Evolutionary conservation across 2,888 invertebrate species (phyloP), one percentile per base, ranked within the genome.

Genomic region (Opisthograptis luteolata): DNA sequence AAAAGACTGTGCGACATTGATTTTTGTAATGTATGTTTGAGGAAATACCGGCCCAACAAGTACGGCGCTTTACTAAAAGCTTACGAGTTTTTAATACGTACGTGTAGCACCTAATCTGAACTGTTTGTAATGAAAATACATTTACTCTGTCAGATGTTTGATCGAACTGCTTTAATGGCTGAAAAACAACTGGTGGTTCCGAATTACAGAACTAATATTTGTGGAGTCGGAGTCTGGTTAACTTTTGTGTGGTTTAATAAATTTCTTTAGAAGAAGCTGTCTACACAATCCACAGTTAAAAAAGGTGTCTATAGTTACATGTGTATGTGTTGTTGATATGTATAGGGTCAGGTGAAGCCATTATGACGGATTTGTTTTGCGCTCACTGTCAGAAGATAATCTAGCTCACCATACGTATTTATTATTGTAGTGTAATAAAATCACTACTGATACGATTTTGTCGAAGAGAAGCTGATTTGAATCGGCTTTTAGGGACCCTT

Each of bases 121-220:
- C 63, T 82, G 81, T 87, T 85, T 84, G 78, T 74, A 81, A 76
- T 81, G 80, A 84, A 87, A 87, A 87, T 82, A 86, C 84, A 84
- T 82, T 44, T 32, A 80, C 73, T 77, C 73, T 65, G 71, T 76
- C 73, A 71, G 78, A 74, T 80, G 84, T 84, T 80, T 77, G 77
- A 83, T 83, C 79, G 66, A 61, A 66, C 60, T 55, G 76, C 34
- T 82, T 83, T 81, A 81, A 81, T 70, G 73, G 66, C 66, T 67
- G 74, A 75, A 83, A 81, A 82, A 84, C 82, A 84, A 74, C 71
- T 66, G 49, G 36, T n/a, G 39, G 19, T 41, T 45, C 28, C 39
- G 24, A 46, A 56, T 48, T 37, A 43, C 43, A 35, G 17, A 31
- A 30, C 44, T 32, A 46, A 43, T 52, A 53, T 49, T 50, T 48